These are phyloP conservation scores for Ceyx melanurus DNA, from an alignment of 2,113 vertebrate genomes.

Conservation along the genomic window DNA sequence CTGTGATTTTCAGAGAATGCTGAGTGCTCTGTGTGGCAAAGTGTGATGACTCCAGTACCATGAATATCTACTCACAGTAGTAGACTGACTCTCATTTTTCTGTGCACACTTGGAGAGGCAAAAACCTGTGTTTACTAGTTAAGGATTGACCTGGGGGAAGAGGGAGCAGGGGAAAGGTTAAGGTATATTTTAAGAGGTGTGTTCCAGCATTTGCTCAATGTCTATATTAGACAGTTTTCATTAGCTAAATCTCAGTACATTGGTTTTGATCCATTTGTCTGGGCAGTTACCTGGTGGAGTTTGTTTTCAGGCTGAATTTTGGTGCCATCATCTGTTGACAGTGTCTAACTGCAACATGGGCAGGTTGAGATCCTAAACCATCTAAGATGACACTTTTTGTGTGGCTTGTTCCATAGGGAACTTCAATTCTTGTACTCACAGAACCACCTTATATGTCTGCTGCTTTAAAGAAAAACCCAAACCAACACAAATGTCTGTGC, in stretches of 20 bases:
- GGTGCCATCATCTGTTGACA: constrained; percentile 72
- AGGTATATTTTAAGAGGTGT: neutral
- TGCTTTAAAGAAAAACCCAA: neutral
- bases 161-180: neutral
- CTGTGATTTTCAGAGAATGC: neutral
- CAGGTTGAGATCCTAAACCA: neutral
- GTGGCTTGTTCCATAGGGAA: neutral
- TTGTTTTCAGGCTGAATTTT: constrained; percentile 19
- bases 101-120: neutral
- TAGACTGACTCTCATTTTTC: neutral
- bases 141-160: neutral
- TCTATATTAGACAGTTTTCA: neutral
- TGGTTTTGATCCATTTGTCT: neutral
- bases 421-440: neutral
- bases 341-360: neutral
- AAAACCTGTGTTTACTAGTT: neutral
- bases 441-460: neutral
- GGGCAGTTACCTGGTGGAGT: neutral
- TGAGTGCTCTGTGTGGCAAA: neutral
- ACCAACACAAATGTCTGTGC: neutral
- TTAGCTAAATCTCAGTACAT: neutral
- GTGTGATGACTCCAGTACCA: neutral
- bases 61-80: neutral
- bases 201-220: neutral
- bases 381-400: neutral